Evolutionary conservation across 2,113 vertebrate species (phyloP).

Genomic region (Nesoenas mayeri): DNA sequence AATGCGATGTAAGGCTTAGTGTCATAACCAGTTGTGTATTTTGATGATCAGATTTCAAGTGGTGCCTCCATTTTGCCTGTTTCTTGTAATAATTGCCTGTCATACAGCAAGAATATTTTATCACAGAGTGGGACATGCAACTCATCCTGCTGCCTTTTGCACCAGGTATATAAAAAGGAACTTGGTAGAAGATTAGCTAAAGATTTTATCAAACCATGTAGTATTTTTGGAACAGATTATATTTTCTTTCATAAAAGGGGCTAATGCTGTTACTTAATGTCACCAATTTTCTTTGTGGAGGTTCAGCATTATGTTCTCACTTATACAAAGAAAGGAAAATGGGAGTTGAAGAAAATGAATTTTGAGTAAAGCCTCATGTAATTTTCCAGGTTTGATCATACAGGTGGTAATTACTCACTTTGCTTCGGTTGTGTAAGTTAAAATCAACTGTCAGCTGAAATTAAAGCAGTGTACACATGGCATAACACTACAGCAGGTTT

Average conservation of each 20-base stretch:
- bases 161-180: background rate
- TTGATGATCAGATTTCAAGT: background rate
- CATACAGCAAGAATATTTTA: background rate
- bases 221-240: background rate
- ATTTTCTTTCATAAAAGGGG: background rate
- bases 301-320: background rate
- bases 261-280: background rate
- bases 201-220: background rate
- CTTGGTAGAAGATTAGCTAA: background rate
- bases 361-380: background rate
- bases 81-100: background rate
- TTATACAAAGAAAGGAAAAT: background rate
- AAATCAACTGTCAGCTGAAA: background rate
- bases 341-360: background rate
- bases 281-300: background rate
- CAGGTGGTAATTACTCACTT: background rate
- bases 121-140: background rate
- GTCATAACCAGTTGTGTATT: fast-evolving
- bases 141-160: background rate
- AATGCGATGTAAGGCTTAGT: background rate
- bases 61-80: background rate
- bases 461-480: background rate
- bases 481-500: background rate
- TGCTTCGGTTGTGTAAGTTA: background rate
- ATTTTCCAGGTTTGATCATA: background rate